These are phyloP conservation scores for Dryadula phaetusa DNA, from an alignment of 2,888 invertebrate genomes.

Conservation along the genomic window DNA sequence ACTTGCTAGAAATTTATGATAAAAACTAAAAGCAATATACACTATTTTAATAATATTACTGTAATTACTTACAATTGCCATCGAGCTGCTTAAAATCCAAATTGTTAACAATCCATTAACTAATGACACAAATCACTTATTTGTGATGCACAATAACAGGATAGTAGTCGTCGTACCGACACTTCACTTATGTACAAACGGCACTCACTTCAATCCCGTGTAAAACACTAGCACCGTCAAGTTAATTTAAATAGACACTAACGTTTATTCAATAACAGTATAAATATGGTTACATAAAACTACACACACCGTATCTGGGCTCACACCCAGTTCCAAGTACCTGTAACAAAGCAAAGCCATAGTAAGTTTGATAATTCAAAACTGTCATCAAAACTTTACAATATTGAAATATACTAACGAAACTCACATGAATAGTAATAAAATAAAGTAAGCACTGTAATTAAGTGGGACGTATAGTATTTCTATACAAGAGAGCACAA, in stretches of 20 bases:
- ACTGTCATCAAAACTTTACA: slow-evolving; percentile 25
- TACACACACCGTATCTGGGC: slow-evolving; percentile 78
- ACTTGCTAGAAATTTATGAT: background rate
- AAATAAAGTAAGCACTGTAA: slow-evolving; percentile 70
- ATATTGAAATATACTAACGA: slow-evolving; percentile 15
- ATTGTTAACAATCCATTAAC: slow-evolving; percentile 69
- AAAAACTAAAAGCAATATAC: background rate
- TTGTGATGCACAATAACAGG: slow-evolving; percentile 63
- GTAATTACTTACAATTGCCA: slow-evolving; percentile 70
- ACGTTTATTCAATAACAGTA: slow-evolving; percentile 45
- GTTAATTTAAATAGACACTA: slow-evolving; percentile 41
- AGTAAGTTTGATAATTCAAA: slow-evolving; percentile 61
- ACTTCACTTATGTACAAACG: slow-evolving; percentile 66
- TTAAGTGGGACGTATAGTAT: slow-evolving; percentile 78
- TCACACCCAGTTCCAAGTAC: slow-evolving; percentile 82
- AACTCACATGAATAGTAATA: slow-evolving; percentile 66
- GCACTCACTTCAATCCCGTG: slow-evolving; percentile 60
- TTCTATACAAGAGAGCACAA: slow-evolving; percentile 48
- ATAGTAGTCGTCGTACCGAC: slow-evolving; percentile 56
- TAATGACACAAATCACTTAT: slow-evolving; percentile 73
- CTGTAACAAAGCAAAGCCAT: slow-evolving; percentile 83
- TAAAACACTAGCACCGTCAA: slow-evolving; percentile 55
- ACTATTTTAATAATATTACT: background rate
- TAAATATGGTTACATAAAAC: slow-evolving; percentile 80
- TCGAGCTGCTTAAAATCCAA: slow-evolving; percentile 69